Evolutionary conservation across 2,797 vertebrate genomes (phyloP).

Genomic region (Pantherophis alleghaniensis): DNA sequence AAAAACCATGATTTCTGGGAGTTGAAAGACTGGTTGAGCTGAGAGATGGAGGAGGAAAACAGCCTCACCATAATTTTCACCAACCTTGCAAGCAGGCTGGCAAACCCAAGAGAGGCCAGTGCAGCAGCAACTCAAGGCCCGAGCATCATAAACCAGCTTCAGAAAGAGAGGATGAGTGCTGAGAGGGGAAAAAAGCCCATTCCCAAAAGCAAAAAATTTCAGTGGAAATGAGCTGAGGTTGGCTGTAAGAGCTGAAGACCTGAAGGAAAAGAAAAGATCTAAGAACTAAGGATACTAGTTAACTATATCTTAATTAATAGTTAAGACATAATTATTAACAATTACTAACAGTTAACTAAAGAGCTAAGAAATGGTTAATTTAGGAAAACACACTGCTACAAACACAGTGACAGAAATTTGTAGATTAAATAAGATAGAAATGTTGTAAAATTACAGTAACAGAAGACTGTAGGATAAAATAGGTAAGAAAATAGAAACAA

Average conservation of each 20-base stretch:
- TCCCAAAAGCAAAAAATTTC: background rate
- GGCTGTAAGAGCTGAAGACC: background rate
- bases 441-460: background rate
- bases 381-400: background rate
- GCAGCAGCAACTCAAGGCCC: background rate
- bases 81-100: background rate
- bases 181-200: background rate
- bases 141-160: background rate
- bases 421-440: background rate
- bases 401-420: background rate
- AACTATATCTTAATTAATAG: background rate
- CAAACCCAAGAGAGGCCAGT: background rate
- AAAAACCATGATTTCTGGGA: background rate
- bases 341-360: background rate
- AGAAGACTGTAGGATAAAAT: background rate
- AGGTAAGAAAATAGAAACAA: background rate
- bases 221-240: background rate
- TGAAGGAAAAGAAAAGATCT: background rate
- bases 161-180: background rate
- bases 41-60: background rate
- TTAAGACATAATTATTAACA: background rate
- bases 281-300: background rate
- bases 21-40: background rate
- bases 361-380: background rate
- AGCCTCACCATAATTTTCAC: background rate